These are phyloP conservation scores for Leucoptera coffeella DNA, from an alignment of 2,888 invertebrate genomes.

Conservation along the genomic window DNA sequence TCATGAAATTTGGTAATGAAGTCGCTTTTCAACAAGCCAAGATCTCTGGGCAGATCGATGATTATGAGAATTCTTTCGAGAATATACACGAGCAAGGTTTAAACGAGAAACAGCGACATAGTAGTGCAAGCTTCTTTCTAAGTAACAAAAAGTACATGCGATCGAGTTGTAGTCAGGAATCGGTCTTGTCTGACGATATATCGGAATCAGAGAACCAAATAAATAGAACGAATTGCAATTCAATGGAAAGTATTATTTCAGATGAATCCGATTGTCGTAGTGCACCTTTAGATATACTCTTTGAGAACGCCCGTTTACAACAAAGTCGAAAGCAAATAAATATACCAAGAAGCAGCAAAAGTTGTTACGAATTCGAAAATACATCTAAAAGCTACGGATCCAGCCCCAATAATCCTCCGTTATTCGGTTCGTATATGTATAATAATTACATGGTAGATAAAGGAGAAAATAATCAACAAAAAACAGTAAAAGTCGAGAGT, in stretches of 20 bases:
- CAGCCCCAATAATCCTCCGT: constrained; percentile 53
- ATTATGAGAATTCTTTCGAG: constrained; percentile 42
- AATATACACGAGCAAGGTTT: constrained; percentile 31
- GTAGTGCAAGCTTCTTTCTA: constrained; percentile 76
- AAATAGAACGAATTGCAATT: constrained; percentile 64
- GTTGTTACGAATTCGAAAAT: constrained; percentile 46
- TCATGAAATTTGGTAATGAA: constrained; percentile 42
- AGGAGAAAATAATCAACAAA: constrained; percentile 12
- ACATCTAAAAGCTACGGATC: constrained; percentile 59
- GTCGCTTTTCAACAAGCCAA: constrained; percentile 43
- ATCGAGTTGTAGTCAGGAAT: constrained; percentile 67
- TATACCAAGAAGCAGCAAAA: constrained; percentile 37
- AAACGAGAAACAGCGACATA: constrained; percentile 54
- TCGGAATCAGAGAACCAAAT: constrained; percentile 42
- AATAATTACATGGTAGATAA: constrained; percentile 41
- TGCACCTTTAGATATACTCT: constrained; percentile 68
- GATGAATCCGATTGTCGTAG: constrained; percentile 75
- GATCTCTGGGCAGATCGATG: constrained; percentile 39
- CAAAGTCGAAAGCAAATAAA: constrained; percentile 36
- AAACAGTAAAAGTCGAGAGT: constrained; percentile 17
- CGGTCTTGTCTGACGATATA: constrained; percentile 68
- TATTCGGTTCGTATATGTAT: constrained; percentile 47
- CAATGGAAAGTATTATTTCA: constrained; percentile 73
- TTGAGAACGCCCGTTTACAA: constrained; percentile 47
- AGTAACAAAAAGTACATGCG: constrained; percentile 60